Evolutionary conservation across 2,797 vertebrate species (phyloP), one percentile per base, ranked within the genome.

Genomic region (Tadarida brasiliensis): DNA sequence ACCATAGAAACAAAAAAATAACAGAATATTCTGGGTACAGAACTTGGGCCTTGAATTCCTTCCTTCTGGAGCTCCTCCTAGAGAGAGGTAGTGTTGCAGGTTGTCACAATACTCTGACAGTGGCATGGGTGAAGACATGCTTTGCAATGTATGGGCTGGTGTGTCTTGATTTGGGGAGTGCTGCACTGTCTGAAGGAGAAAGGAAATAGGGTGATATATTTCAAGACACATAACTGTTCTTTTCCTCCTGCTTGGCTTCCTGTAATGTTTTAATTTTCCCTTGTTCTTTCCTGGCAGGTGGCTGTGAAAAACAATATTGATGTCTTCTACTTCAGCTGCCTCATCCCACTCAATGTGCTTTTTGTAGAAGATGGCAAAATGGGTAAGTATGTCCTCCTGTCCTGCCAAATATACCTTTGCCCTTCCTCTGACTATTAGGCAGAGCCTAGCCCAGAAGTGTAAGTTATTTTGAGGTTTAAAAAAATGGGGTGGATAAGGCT

Each of bases 341-440:
- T 99, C 86, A 99, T 99, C 97, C 99, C 99, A 83, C 99, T 99
- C 97, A 99, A 99, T 19, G 98, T 99, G 95, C 99, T 99, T 98
- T 99, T 99, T 49, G 99, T 99, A 44, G 99, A 99, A 98, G 99
- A 99, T 87, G 99, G 99, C 90, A 99, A 99, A 99, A 99, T 99
- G 99, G 99, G 99, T 99, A 98, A 97, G 98, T 98, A 73, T 33
- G 54, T 77, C 26, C 83, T 87, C 26, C 54, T 87, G 47, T 76
- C 94, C 84, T 51, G 35, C 17, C 78, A 87, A 51, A 56, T 80
- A 56, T 54, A 77, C 22, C 33, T 30, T 63, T 65, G 61, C 70
- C 76, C 51, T 89, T 77, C 67, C 17, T 88, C 49, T 76, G 81
- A 93, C 51, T 80, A 49, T 83, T 70, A 94, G 80, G 24, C 44